These are phyloP conservation scores for Eurystomus glaucurus DNA, from an alignment of 2,797 vertebrate species.

Conservation along the genomic window DNA sequence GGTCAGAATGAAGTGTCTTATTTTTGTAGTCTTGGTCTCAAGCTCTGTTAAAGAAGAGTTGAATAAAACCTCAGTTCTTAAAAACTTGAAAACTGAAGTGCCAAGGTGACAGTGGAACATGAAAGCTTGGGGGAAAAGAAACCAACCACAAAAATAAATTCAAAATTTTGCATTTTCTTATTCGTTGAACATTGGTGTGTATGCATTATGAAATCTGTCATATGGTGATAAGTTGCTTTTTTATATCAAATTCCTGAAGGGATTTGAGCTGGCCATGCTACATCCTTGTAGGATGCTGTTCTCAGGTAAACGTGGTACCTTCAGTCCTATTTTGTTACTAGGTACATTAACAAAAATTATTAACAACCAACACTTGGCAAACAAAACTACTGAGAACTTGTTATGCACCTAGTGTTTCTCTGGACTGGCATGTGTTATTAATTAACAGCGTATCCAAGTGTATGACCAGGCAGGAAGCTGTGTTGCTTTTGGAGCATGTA, in stretches of 20 bases:
- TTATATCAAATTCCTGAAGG: not conserved
- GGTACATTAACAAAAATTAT: not conserved
- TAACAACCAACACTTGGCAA: not conserved
- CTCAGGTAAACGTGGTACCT: not conserved
- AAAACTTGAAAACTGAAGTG: not conserved
- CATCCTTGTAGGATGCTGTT: not conserved
- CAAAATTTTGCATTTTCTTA: not conserved
- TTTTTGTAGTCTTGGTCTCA: not conserved
- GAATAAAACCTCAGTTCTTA: not conserved
- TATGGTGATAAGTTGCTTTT: not conserved
- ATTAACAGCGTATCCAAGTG: not conserved
- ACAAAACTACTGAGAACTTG: not conserved
- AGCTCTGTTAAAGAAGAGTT: not conserved
- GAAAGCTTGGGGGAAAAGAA: not conserved
- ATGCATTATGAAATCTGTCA: not conserved
- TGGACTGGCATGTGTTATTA: accelerated
- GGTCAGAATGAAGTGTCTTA: not conserved
- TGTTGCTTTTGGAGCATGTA: not conserved
- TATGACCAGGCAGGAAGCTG: not conserved
- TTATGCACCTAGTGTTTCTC: not conserved
- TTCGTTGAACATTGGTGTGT: accelerated
- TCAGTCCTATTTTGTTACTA: not conserved
- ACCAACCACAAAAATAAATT: not conserved
- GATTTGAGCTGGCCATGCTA: not conserved
- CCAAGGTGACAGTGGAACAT: not conserved